Evolutionary conservation across 1,140 invertebrate genomes (phyloP).

Genomic region (Bombus polaris): DNA sequence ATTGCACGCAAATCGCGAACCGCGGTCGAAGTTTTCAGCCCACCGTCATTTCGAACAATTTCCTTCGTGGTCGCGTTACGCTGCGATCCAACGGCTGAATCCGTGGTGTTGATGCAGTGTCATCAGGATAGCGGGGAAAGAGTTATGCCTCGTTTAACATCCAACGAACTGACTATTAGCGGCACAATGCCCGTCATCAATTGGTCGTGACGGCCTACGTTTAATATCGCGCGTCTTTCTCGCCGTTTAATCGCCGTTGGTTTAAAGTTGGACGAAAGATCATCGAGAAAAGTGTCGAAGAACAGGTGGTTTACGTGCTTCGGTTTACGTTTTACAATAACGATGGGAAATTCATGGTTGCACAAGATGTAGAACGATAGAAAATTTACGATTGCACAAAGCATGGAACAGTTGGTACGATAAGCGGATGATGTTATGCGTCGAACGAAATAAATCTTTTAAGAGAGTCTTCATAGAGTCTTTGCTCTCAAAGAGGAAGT

Average conservation of each 20-base stretch:
- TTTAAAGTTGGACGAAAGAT: neutral
- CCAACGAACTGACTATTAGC: slow-evolving; percentile 23
- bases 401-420: no score
- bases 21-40: slow-evolving; percentile 2
- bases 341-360: no score
- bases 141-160: slow-evolving; percentile 40
- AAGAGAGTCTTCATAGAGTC: no score
- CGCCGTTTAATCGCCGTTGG: neutral
- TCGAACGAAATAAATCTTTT: no score
- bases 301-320: no score
- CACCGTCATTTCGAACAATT: slow-evolving; percentile 36
- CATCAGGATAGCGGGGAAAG: slow-evolving; percentile 10
- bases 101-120: neutral
- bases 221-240: neutral
- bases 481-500: no score
- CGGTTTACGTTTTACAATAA: no score
- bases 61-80: slow-evolving; percentile 12
- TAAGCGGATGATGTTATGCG: no score
- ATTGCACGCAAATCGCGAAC: slow-evolving; percentile 40
- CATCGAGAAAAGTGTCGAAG: no score
- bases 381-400: no score
- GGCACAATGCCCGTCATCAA: neutral
- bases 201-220: neutral
- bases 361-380: no score
- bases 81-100: neutral